Conservation (phyloP, 2,113 vertebrate genomes). For the Platysternon megacephalum region DNA sequence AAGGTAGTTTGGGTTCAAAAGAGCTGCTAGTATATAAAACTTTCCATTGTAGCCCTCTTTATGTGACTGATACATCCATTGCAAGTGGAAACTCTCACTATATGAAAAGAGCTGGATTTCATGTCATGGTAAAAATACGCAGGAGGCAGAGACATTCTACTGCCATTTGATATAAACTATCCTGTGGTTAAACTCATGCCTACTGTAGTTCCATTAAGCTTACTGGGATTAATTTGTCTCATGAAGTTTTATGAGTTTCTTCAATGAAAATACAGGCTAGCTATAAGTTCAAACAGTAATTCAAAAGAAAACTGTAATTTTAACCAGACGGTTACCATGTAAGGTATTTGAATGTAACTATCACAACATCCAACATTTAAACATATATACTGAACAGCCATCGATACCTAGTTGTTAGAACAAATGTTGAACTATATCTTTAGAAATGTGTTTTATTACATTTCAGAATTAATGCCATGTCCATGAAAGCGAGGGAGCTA, state of each 20-base stretch:
- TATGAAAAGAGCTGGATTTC: neutral
- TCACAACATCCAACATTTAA: neutral
- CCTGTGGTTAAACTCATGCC: neutral
- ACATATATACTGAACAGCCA: neutral
- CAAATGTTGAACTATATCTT: neutral
- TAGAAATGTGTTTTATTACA: neutral
- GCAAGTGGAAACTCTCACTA: neutral
- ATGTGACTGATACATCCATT: neutral
- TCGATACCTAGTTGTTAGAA: neutral
- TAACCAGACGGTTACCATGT: neutral
- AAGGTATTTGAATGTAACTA: neutral
- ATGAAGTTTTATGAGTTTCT: neutral
- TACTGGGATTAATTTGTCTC: neutral
- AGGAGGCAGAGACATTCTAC: neutral
- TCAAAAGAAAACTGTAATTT: neutral
- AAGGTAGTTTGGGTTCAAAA: neutral
- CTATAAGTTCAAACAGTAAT: neutral
- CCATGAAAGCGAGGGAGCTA: neutral
- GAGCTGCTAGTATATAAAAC: neutral
- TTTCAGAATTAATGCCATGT: neutral
- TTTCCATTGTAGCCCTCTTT: neutral
- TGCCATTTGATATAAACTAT: neutral
- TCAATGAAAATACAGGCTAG: accelerated
- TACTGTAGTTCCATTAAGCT: neutral
- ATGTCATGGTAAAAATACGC: neutral